Base-by-base conservation (phyloP, 2,113 vertebrate species). In the Coryphaenoides rupestris region DNA sequence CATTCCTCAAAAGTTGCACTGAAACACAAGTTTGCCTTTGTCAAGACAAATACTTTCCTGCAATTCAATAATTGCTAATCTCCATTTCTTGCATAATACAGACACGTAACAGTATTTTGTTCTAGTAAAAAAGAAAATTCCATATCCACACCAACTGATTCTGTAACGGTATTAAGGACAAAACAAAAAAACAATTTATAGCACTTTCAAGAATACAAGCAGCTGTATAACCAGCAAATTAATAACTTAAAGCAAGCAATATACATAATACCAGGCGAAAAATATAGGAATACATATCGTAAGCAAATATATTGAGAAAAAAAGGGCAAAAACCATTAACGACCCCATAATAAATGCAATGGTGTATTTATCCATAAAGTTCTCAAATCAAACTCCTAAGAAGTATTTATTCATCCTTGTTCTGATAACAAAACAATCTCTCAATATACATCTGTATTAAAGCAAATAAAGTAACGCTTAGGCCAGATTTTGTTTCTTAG, bases 241-340 rank as follows among this genome's bases (percentile, higher is more conserved):
- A 58, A 58, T 85, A 86, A 88, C 84, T 83, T 84, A 79, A 28
- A 69, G 65, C 60, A 50, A 58, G 12, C 5, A 40, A 73, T 60
- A 59, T 66, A 62, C 81, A 76, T 70, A 81, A 81, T 69, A 61
- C 70, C 76, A 40, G 33, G 33, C 33, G 13, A 40, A 40, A 40
- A 70, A 63, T n/a, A 54, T 60, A 73, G 61, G 69, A 46, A 72
- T 84, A 72, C 47, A 70, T 14, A 63, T 59, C 53, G 65, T 45
- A 73, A 69, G 54, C 47, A 72, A 58, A 55, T 21, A 66, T 19
- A 19, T 72, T n/a, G 28, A 70, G 79, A 77, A 79, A 52, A 19
- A 50, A 50, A n/a, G 17, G 47, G 47, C 5, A 50, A 50, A 50
- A 50, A 16, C 47, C 15, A 50, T 17, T 13, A 50, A 40, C 13